Evolutionary conservation across 2,888 invertebrate genomes (phyloP).

Genomic region (Calameuta filiformis): DNA sequence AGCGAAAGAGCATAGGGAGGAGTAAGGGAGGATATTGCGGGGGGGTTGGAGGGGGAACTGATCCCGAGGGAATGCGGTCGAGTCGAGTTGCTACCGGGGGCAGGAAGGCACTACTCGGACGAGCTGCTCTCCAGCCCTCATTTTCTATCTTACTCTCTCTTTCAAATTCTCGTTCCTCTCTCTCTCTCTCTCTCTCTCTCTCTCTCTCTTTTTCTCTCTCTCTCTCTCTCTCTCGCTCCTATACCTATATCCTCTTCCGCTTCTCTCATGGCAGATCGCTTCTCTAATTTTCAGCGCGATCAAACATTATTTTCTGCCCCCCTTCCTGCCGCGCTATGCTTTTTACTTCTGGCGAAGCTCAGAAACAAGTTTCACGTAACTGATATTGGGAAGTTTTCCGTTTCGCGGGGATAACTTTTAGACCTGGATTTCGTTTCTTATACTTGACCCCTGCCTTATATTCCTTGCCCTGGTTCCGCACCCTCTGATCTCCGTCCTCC

Average conservation of each 20-base stretch:
- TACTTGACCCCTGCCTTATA: not conserved
- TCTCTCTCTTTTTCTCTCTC: too few relatives aligned
- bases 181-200: constrained; percentile 10
- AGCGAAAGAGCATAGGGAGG: constrained; percentile 21
- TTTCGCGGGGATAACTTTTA: constrained; percentile 30
- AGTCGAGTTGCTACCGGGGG: constrained; percentile 39
- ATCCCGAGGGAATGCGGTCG: constrained; percentile 36
- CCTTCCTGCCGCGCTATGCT: constrained; percentile 19
- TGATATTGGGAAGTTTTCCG: constrained; percentile 50
- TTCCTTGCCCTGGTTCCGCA: not conserved
- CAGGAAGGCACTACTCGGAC: constrained; percentile 28
- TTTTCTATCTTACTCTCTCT: constrained; percentile 19
- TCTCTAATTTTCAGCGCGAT: constrained; percentile 59
- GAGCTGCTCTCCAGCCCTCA: constrained; percentile 18
- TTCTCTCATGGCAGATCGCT: constrained; percentile 39
- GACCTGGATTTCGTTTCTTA: constrained; percentile 11
- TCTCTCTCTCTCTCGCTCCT: not conserved
- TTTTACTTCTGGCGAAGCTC: constrained; percentile 3
- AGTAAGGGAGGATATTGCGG: constrained; percentile 22
- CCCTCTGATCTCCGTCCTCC: not conserved
- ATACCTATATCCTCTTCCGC: not conserved
- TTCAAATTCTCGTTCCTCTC: not conserved
- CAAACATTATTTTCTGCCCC: constrained; percentile 53
- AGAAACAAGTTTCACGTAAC: constrained; percentile 48
- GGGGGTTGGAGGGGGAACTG: constrained; percentile 21